Evolutionary conservation across 2,888 invertebrate species (phyloP), one percentile per base, ranked within the genome.

Genomic region (Eupsilia transversa): DNA sequence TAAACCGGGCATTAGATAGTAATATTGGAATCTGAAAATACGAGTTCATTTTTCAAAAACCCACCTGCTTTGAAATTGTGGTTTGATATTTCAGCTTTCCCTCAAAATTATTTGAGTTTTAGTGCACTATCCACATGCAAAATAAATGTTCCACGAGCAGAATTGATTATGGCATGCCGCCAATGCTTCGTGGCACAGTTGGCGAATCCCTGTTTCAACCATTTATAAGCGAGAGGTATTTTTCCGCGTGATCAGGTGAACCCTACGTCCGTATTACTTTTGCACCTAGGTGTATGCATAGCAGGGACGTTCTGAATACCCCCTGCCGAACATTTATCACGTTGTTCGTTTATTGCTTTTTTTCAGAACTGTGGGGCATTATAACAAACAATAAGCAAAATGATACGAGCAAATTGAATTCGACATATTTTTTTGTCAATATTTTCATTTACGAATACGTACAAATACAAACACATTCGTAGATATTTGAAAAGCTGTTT

Each of bases 161-260:
- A 86, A 89, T 88, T 89, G 89, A 88, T 89, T 87, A 89, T 88
- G 87, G 90, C 90, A 75, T 84, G 75, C 63, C 77, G 89, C 90
- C 87, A 89, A 87, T 80, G 74, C 73, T 84, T 71, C 72, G 72
- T 75, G 83, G 73, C 80, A 80, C 88, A 86, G 84, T 89, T 87
- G 82, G 86, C 83, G 84, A 83, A 84, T 87, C 78, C 73, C 79
- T 83, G 82, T 85, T 81, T 81, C 79, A 82, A 81, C 84, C 79
- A 79, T 82, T 86, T 80, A 77, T 85, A 60, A 77, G 63, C 72
- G 74, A 69, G 72, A 72, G 68, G 74, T 72, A 80, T 85, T 84
- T 86, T 82, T 79, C 69, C 78, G 64, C 57, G 67, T 76, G 72
- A 82, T 82, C 79, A 82, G 83, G 70, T 79, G 68, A 74, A 79